Percentiles rank a stretch among this genome's conserved stretches.
phyloP scores from a whole-genome alignment of 2,797 vertebrate genomes.

The Tapera naevia region DNA sequence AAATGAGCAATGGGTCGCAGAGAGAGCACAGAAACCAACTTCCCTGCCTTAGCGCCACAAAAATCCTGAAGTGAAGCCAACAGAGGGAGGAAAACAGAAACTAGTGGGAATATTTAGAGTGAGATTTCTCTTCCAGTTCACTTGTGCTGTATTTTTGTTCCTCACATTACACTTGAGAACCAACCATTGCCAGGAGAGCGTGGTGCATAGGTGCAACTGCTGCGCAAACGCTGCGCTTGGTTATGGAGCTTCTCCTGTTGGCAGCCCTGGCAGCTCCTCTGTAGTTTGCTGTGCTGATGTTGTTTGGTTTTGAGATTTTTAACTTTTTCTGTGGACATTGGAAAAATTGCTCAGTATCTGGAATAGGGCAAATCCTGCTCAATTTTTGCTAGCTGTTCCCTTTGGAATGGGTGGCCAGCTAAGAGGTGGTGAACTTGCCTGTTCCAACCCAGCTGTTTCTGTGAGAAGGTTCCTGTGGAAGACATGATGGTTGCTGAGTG shows the following conservation, averaged over 20 bases:
- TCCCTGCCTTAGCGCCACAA: background rate
- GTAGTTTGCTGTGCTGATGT: background rate
- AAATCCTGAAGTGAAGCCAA: background rate
- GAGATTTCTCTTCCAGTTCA: conserved; percentile 60
- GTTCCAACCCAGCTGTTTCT: background rate
- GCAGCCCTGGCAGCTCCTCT: background rate
- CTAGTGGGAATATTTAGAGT: conserved; percentile 42
- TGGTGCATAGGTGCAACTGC: background rate
- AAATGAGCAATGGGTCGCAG: background rate
- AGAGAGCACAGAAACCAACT: background rate
- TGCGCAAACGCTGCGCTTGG: background rate
- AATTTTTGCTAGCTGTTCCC: background rate
- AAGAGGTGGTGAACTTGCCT: background rate
- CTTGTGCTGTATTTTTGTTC: conserved; percentile 30
- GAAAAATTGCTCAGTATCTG: background rate
- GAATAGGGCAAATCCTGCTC: background rate
- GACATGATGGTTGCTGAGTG: background rate
- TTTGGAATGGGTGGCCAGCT: background rate
- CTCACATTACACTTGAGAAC: background rate
- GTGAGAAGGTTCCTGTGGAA: background rate
- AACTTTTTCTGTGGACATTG: background rate
- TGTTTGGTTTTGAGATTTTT: background rate
- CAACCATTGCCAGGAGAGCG: background rate
- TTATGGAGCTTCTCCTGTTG: background rate
- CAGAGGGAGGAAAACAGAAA: conserved; percentile 40